Evolutionary conservation across 2,797 vertebrate species (phyloP).

Genomic region (Craterocephalus amniculus): DNA sequence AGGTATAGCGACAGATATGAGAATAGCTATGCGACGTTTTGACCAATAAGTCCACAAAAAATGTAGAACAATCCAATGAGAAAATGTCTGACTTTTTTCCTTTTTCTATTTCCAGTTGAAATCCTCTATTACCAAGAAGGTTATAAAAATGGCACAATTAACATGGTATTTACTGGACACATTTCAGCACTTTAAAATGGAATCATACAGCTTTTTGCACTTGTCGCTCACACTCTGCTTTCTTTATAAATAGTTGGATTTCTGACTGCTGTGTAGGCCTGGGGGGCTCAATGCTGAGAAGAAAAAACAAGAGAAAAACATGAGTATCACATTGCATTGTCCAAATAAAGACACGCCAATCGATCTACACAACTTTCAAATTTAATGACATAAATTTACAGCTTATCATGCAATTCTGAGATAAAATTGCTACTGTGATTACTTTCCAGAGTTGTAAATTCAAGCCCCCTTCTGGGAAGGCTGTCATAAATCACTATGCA

Average conservation of each 20-base stretch:
- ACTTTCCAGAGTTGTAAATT: slow-evolving; percentile 20
- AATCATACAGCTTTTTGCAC: background rate
- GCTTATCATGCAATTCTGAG: background rate
- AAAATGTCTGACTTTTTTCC: background rate
- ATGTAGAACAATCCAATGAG: background rate
- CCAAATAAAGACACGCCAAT: background rate
- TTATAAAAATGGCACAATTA: background rate
- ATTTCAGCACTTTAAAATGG: background rate
- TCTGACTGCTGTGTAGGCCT: background rate
- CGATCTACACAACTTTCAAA: slow-evolving; percentile 3
- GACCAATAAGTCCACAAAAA: background rate
- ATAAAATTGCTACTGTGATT: slow-evolving; percentile 18
- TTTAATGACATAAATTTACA: background rate
- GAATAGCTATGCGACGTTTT: background rate
- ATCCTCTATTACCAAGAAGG: background rate
- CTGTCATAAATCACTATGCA: slow-evolving; percentile 1
- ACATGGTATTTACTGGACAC: background rate
- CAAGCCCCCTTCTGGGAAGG: background rate
- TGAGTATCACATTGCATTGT: background rate
- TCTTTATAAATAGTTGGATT: background rate
- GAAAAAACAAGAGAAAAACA: background rate
- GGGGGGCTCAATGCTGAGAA: background rate
- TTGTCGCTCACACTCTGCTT: background rate
- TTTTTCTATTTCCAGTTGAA: background rate
- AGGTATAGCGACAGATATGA: slow-evolving; percentile 15